Evolutionary conservation across 1,140 invertebrate genomes (phyloP).

Genomic region (Heliconius hewitsoni): DNA sequence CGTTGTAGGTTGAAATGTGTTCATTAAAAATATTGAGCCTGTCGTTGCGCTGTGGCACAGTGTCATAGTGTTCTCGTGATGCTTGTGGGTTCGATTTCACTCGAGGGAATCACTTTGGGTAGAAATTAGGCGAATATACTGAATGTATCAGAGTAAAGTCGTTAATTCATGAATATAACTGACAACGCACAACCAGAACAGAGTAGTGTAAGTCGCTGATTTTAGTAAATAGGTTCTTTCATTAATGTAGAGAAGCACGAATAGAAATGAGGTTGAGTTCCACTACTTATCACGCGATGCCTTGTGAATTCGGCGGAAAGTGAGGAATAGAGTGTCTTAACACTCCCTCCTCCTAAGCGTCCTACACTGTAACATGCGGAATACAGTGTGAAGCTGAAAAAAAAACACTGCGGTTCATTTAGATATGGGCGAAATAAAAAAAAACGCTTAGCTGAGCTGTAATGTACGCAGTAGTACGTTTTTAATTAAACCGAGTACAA

Average conservation of each 20-base stretch:
- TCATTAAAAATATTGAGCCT: background rate
- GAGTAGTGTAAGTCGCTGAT: too few species aligned
- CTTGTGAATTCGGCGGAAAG: too few species aligned
- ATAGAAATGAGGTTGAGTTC: background rate
- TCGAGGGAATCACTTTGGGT: background rate
- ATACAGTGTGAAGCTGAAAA: too few species aligned
- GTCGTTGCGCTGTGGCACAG: background rate
- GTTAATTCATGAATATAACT: too few species aligned
- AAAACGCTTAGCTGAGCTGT: background rate
- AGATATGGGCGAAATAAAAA: background rate
- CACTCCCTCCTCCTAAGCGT: too few species aligned
- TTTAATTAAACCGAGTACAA: background rate
- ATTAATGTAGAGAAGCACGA: too few species aligned
- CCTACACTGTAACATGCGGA: too few species aligned
- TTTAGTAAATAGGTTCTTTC: too few species aligned
- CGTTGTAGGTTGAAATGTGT: conserved; percentile 6
- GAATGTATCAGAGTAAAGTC: too few species aligned
- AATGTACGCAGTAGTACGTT: background rate
- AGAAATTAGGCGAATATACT: too few species aligned
- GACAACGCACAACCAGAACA: too few species aligned
- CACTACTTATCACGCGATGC: background rate
- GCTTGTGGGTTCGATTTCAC: background rate
- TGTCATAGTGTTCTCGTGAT: background rate
- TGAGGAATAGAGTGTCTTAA: too few species aligned
- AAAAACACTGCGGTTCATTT: background rate